Evolutionary conservation across 1,140 invertebrate species (phyloP).

Genomic region (Delia radicum): DNA sequence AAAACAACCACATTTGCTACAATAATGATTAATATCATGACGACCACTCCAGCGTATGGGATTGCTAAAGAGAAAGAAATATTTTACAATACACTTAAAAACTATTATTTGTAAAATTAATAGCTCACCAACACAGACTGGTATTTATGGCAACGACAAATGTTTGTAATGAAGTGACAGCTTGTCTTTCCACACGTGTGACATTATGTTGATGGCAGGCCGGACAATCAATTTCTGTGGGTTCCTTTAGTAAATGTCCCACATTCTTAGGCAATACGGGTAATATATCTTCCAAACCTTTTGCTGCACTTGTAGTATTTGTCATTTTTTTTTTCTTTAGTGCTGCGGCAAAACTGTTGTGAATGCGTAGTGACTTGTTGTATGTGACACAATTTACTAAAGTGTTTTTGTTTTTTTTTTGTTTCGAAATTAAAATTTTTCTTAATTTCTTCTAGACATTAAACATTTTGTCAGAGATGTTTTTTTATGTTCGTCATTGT

Average conservation of each 20-base stretch:
- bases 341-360: not conserved
- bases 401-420: not conserved
- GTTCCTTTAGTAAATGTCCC: slow-evolving; percentile 40
- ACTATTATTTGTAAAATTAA: not conserved
- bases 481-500: no score
- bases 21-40: slow-evolving; percentile 50
- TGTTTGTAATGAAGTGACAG: slow-evolving; percentile 41
- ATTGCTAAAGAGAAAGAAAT: slow-evolving; percentile 34
- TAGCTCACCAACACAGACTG: slow-evolving; percentile 44
- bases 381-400: slow-evolving; percentile 12
- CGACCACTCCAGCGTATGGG: slow-evolving; percentile 45
- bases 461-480: not conserved
- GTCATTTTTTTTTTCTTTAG: not conserved
- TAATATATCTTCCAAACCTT: slow-evolving; percentile 32
- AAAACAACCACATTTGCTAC: slow-evolving; percentile 47
- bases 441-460: not conserved
- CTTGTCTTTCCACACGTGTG: slow-evolving; percentile 38
- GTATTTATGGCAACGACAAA: slow-evolving; percentile 39
- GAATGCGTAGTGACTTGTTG: slow-evolving; percentile 1
- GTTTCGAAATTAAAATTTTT: not conserved
- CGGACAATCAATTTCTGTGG: slow-evolving; percentile 45
- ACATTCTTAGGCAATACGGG: slow-evolving; percentile 42
- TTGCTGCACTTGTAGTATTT: not conserved
- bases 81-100: not conserved
- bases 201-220: slow-evolving; percentile 38